phyloP scores from a whole-genome alignment of 1,140 invertebrate genomes.

The Sinonovacula constricta region DNA sequence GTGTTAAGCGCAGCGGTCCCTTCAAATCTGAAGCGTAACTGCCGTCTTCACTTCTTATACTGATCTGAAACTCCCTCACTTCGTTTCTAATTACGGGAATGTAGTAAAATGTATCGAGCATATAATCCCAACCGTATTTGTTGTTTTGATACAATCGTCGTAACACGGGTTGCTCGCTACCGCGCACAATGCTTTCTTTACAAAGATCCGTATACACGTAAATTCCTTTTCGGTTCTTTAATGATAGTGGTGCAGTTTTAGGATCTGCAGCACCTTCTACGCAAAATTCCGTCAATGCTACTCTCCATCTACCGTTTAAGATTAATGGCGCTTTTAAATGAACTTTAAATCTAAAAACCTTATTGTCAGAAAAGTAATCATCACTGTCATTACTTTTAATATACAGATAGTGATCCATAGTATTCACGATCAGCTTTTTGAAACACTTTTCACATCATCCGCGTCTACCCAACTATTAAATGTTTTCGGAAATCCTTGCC shows the following conservation, averaged over 20 bases:
- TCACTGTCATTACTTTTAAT: constrained; percentile 31
- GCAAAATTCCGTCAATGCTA: constrained; percentile 19
- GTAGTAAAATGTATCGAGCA: constrained; percentile 2
- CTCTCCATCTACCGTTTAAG: constrained; percentile 14
- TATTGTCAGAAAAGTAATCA: constrained; percentile 17
- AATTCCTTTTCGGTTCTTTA: background rate
- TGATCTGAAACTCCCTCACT: background rate
- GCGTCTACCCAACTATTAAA: constrained; percentile 25
- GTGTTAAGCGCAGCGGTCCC: background rate
- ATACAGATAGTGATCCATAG: constrained; percentile 16
- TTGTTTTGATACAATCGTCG: constrained; percentile 3
- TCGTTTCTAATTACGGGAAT: constrained; percentile 16
- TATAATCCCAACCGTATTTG: constrained; percentile 17
- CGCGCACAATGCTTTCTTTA: constrained; percentile 15
- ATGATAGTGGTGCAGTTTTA: background rate
- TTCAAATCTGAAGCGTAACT: background rate
- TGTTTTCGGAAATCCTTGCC: constrained; percentile 23
- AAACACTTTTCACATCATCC: constrained; percentile 1
- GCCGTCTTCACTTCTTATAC: constrained; percentile 8
- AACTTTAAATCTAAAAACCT: constrained; percentile 32
- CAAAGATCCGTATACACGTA: constrained; percentile 22
- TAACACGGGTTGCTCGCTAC: background rate
- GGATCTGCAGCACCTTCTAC: background rate
- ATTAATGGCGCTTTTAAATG: constrained; percentile 15
- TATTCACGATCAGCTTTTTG: background rate